These are phyloP conservation scores for Exaiptasia diaphana DNA, from an alignment of 64 coral and sea anemone species.

Conservation along the genomic window DNA sequence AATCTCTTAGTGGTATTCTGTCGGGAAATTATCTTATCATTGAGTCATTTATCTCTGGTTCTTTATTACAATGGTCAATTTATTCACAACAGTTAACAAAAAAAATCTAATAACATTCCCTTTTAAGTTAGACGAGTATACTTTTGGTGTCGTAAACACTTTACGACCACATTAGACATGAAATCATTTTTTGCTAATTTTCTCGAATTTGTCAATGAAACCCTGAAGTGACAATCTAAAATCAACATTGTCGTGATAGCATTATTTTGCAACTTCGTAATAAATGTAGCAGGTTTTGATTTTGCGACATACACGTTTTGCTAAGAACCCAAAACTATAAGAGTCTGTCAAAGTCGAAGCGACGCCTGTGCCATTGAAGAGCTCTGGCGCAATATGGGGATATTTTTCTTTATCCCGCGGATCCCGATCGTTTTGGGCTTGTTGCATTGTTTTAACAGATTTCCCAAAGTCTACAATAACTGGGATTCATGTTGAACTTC, in stretches of 20 bases:
- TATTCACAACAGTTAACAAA: no score
- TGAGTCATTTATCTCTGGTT: neutral
- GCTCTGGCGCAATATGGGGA: neutral
- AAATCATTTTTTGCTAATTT: neutral
- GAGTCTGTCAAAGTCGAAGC: neutral
- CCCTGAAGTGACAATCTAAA: neutral
- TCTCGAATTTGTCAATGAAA: neutral
- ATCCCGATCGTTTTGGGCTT: neutral
- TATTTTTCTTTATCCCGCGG: neutral
- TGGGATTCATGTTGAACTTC: neutral
- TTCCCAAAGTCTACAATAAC: neutral
- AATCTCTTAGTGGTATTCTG: neutral
- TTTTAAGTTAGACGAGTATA: no score
- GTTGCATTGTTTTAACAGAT: no score
- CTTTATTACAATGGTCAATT: neutral
- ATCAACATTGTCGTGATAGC: neutral
- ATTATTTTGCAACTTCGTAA: neutral
- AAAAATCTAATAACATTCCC: no score
- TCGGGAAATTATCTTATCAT: neutral
- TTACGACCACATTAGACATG: no score
- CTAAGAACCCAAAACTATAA: neutral
- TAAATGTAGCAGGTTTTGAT: neutral
- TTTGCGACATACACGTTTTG: neutral
- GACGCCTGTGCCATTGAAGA: neutral
- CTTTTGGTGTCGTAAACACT: no score